Evolutionary conservation across 2,113 vertebrate genomes (phyloP), one percentile per base, ranked within the genome.

Genomic region (Toxostoma redivivum): DNA sequence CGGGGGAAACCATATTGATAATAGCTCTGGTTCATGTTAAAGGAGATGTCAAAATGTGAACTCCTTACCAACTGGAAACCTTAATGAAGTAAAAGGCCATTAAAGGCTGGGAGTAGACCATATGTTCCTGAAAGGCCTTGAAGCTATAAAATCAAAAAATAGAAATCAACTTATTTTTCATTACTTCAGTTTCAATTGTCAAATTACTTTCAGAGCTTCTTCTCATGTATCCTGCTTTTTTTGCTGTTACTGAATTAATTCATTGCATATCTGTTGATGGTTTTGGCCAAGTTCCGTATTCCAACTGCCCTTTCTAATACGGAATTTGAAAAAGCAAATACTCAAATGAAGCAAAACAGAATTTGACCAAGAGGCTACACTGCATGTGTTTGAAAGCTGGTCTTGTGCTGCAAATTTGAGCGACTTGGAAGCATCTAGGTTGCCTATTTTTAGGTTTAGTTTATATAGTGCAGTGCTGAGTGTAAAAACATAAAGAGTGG

Each of bases 161-260:
- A 84, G 51, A 93, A 89, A 79, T 81, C 17, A 48, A 42, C 30
- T 66, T 83, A 37, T 78, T 95, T 94, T 78, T 88, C 65, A 38
- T 86, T 86, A 25, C 86, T 91, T 88, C 82, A 12, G 54, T 88
- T 84, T 92, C 60, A 96, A 0, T 73, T 94, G 38, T 74, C 37
- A 84, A 10, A 44, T 86, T 85, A 78, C 57, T 94, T 72, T 37
- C 44, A 64, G 77, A 95, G 78, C 31, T 90, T 90, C 70, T 94
- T 33, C 65, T 81, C 42, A 5, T 71, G 50, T 90, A 66, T 77
- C 71, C 69, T 77, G 17, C 72, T 33, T 51, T 90, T 85, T 93
- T 93, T 84, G n/a, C 42, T 85, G 35, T 92, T 90, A 61, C 86
- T 92, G 91, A 89, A 90, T 96, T 93, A 66, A 88, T 95, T 97